phyloP scores from a whole-genome alignment of 2,888 invertebrate genomes.

The Neoaliturus tenellus region DNA sequence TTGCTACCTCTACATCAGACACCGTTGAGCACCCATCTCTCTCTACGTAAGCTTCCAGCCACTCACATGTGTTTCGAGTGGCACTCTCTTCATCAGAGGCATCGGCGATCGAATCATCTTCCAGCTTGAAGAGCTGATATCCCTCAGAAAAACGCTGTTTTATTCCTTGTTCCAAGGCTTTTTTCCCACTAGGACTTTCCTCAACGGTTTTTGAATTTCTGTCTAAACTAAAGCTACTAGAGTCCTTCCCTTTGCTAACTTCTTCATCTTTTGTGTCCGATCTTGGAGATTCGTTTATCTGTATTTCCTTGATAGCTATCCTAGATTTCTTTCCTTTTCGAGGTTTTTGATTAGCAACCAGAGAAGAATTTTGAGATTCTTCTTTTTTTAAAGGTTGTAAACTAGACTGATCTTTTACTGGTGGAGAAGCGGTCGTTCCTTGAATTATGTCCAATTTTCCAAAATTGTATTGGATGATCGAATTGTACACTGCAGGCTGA shows the following conservation, averaged over 20 bases:
- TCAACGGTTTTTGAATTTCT: not conserved
- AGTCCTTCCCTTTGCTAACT: not conserved
- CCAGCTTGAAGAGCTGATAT: constrained; percentile 26
- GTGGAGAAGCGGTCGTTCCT: not conserved
- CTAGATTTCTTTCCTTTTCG: constrained; percentile 24
- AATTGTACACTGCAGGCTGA: constrained; percentile 10
- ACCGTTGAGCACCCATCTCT: not conserved
- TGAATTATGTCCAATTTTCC: constrained; percentile 27
- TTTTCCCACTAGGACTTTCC: not conserved
- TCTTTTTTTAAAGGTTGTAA: not conserved
- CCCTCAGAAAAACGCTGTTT: constrained; percentile 38
- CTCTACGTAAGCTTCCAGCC: constrained; percentile 1
- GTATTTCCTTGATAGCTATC: constrained; percentile 30
- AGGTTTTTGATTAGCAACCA: not conserved
- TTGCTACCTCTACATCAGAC: constrained; percentile 46
- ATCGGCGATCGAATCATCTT: constrained; percentile 6
- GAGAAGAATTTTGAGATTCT: not conserved
- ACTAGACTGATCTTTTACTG: not conserved
- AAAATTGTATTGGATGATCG: constrained; percentile 38
- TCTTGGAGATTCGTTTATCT: not conserved
- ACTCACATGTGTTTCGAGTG: constrained; percentile 1
- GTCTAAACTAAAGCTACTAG: too few species aligned
- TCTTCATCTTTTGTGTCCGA: not conserved
- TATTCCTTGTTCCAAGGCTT: not conserved
- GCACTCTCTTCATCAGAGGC: constrained; percentile 16